These are phyloP conservation scores for Scaptodrosophila lebanonensis DNA, from an alignment of 1,140 invertebrate genomes.

Conservation along the genomic window DNA sequence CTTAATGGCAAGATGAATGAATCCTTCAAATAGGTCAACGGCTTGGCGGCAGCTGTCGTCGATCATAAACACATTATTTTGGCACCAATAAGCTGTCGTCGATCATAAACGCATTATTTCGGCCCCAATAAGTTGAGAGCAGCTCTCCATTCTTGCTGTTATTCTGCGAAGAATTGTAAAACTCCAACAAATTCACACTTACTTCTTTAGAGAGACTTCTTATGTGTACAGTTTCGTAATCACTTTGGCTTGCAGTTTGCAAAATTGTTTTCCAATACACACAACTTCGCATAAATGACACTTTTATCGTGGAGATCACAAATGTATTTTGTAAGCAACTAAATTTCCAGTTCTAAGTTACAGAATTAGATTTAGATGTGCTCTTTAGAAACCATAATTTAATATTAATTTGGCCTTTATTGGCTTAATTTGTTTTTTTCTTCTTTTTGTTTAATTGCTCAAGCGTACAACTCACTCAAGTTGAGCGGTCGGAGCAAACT, in stretches of 20 bases:
- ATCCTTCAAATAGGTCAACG: slow-evolving; percentile 50
- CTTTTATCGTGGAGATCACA: slow-evolving; percentile 31
- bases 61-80: too few relatives aligned
- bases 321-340: slow-evolving; percentile 36
- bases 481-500: slow-evolving; percentile 69
- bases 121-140: too few relatives aligned
- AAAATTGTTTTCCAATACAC: too few relatives aligned
- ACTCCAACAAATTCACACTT: too few relatives aligned
- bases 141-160: too few relatives aligned
- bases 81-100: too few relatives aligned
- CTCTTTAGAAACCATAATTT: slow-evolving; percentile 26
- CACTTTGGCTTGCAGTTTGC: slow-evolving; percentile 22
- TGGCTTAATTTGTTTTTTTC: slow-evolving; percentile 15
- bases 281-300: slow-evolving; percentile 24
- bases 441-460: slow-evolving; percentile 34
- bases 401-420: slow-evolving; percentile 30
- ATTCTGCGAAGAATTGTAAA: too few relatives aligned
- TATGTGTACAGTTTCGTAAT: slow-evolving; percentile 56
- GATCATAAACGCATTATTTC: too few relatives aligned
- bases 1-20: slow-evolving; percentile 51
- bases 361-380: slow-evolving; percentile 56
- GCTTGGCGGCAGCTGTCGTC: too few relatives aligned
- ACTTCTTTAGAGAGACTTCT: too few relatives aligned
- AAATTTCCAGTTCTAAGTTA: slow-evolving; percentile 61
- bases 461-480: slow-evolving; percentile 59